Evolutionary conservation across 2,113 vertebrate species (phyloP).

Genomic region (Mohoua ochrocephala): DNA sequence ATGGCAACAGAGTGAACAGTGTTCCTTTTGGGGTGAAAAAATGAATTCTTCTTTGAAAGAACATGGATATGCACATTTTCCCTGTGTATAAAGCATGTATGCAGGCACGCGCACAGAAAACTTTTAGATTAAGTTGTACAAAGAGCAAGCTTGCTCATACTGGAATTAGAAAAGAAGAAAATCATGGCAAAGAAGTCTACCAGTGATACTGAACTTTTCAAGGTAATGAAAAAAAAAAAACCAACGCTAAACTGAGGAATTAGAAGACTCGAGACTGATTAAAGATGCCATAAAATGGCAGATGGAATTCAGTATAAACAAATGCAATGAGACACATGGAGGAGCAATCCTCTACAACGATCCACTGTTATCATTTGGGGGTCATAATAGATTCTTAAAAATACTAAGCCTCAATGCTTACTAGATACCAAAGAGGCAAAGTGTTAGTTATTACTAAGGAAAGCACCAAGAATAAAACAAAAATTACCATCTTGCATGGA

Average conservation of each 20-base stretch:
- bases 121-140: neutral
- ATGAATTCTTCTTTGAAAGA: neutral
- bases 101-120: neutral
- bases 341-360: neutral
- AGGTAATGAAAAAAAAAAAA: neutral
- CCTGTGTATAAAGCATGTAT: neutral
- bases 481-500: neutral
- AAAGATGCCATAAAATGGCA: neutral
- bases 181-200: neutral
- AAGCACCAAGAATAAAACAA: neutral
- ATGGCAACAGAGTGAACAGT: neutral
- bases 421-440: neutral
- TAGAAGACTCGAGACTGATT: neutral
- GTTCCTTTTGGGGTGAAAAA: neutral
- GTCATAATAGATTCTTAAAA: neutral
- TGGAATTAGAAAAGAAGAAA: neutral
- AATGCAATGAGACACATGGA: neutral
- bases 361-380: neutral
- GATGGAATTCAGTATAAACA: neutral
- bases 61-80: neutral
- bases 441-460: neutral
- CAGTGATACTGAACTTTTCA: neutral
- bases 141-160: neutral
- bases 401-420: neutral
- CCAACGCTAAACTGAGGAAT: neutral